phyloP scores from a whole-genome alignment of 2,888 invertebrate species.

The Ditylenchus weischeri region DNA sequence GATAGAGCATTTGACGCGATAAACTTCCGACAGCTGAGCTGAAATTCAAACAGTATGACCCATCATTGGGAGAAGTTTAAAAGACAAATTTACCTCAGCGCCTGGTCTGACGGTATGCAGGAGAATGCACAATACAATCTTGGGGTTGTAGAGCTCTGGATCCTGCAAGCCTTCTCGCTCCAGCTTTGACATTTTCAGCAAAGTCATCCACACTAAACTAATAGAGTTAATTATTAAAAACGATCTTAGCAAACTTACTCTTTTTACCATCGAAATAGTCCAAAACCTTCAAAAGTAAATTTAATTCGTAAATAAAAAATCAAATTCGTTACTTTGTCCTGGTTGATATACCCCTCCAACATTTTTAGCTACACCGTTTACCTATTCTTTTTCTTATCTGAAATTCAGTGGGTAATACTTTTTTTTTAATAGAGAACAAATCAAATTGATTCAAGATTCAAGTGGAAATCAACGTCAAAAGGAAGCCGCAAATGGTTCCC shows the following conservation, averaged over 20 bases:
- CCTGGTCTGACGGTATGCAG: conserved; percentile 37
- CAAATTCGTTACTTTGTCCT: no score
- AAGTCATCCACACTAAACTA: conserved; percentile 19
- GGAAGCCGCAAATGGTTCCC: no score
- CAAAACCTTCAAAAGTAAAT: conserved; percentile 20
- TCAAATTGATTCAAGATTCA: no score
- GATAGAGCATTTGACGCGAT: conserved; percentile 42
- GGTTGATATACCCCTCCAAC: no score
- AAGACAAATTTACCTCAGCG: conserved; percentile 30
- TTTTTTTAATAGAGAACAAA: no score
- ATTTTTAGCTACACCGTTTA: no score
- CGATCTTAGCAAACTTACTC: background rate
- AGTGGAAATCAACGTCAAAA: no score
- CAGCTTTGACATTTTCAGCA: conserved; percentile 23
- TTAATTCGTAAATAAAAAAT: background rate
- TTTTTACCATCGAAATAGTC: conserved; percentile 26
- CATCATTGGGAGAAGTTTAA: no score
- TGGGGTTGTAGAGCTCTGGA: conserved; percentile 22
- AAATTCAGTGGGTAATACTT: no score
- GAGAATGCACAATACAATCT: conserved; percentile 41
- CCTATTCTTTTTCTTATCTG: no score
- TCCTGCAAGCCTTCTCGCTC: conserved; percentile 18
- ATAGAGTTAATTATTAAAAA: no score
- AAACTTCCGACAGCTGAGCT: conserved; percentile 42
- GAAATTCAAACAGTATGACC: background rate